Conservation (phyloP, 1,140 invertebrate genomes). For the Platyscapa corneri region DNA sequence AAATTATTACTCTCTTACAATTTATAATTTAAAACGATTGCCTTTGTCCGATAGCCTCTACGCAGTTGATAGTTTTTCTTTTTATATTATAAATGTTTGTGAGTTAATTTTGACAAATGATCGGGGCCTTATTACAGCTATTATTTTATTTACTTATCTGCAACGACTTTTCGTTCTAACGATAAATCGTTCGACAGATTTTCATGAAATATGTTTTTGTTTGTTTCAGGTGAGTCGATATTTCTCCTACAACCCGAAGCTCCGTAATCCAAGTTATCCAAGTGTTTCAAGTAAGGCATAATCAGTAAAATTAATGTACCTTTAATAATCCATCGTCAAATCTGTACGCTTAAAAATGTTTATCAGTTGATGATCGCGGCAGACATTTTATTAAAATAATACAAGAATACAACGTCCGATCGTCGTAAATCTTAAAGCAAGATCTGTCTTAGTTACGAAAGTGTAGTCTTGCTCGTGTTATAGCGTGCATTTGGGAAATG, state of each 20-base stretch:
- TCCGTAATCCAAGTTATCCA: background rate
- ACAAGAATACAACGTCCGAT: no score
- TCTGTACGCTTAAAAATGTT: background rate
- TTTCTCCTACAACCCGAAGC: background rate
- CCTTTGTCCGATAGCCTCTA: no score
- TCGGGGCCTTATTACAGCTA: no score
- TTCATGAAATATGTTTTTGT: no score
- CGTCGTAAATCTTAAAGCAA: background rate
- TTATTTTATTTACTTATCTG: no score
- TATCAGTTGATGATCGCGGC: background rate
- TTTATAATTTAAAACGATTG: background rate
- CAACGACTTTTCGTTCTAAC: background rate
- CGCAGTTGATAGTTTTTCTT: no score
- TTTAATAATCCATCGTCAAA: background rate
- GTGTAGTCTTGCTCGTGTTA: background rate
- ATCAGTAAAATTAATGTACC: background rate
- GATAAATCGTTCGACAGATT: no score
- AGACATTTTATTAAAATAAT: background rate
- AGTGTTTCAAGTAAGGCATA: background rate
- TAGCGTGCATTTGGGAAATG: background rate
- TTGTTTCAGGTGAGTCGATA: constrained; percentile 33
- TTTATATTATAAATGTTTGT: no score
- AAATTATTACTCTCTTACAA: background rate
- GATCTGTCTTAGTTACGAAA: background rate
- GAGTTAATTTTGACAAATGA: no score